Base-by-base conservation (phyloP, 2,888 invertebrate species). In the Caenorhabditis imperialis region DNA sequence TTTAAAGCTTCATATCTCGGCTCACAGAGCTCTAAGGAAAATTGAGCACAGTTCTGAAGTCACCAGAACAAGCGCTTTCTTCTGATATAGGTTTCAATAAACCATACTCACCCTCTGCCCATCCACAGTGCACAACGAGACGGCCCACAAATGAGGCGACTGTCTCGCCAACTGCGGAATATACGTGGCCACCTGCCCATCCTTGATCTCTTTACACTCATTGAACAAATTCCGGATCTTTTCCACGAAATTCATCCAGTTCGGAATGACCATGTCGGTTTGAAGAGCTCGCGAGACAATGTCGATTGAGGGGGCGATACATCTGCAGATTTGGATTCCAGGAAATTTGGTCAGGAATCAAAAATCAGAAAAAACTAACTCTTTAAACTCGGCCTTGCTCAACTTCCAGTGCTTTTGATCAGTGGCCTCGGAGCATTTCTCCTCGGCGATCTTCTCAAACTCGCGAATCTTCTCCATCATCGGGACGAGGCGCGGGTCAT, bases 121-220 rank as follows among this genome's bases (percentile, higher is more conserved):
- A 55, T 89, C 97, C 95, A 0, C 97, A 95, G 89, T 97, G 96
- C 79, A 97, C 30, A 98, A 92, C 83, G 96, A 94, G 16, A 97
- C 93, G 8, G 95, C 97, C 96, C 96, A 98, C 7, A 79, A 44
- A 37, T 76, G 33, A 0, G 76, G 72, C 3, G 65, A 74, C 37
- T 79, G 93, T 81, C 95, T 91, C 0, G 96, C 93, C 86, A 98
- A 90, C 89, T 98, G 97, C 0, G 97, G 98, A 88, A 98, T 98
- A 89, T 98, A 98, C 16, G 79, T 72, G 33, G 86, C 86, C 7
- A 86, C 86, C n/a, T 81, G 63, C 5, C 86, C 86, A n/a, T 75
- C 75, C 1, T n/a, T 14, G 18, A 65, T 75, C 22, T 45, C 57
- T 45, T 60, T 76, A 27, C 71, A 72, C 61, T 84, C 79, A 14